phyloP scores from a whole-genome alignment of 2,113 vertebrate genomes.

The Cebus imitator region DNA sequence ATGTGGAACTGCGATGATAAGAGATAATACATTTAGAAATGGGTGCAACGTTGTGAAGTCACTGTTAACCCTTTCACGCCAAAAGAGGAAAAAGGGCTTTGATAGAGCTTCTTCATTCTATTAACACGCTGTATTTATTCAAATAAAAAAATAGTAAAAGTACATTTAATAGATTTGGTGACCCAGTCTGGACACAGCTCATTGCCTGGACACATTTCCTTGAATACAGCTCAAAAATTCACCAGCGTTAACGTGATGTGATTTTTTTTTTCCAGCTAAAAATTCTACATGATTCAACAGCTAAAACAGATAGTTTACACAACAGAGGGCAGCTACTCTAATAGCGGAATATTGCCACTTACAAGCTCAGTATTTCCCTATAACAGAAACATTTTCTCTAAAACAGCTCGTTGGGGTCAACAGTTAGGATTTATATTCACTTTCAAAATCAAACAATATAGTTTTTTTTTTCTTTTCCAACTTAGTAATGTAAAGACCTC shows the following conservation, averaged over 20 bases:
- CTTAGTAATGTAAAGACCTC: background rate
- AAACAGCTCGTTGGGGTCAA: background rate
- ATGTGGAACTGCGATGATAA: background rate
- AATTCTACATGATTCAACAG: background rate
- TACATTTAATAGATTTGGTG: background rate
- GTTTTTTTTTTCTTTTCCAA: background rate
- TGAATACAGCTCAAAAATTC: background rate
- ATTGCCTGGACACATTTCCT: background rate
- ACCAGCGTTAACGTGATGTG: background rate
- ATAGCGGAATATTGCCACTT: background rate
- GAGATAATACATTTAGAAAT: background rate
- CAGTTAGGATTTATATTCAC: background rate
- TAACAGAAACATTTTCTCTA: background rate
- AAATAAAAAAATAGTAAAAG: background rate
- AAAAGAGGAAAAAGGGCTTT: background rate
- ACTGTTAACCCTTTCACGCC: background rate
- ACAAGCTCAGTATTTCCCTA: background rate
- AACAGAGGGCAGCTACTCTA: background rate
- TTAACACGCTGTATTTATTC: background rate
- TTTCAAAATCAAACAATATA: background rate
- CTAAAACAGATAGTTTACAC: background rate
- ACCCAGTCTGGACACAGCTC: background rate
- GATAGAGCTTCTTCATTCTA: background rate
- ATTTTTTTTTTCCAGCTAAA: background rate
- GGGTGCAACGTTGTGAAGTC: background rate